Evolutionary conservation across 2,797 vertebrate genomes (phyloP), one percentile per base, ranked within the genome.

Genomic region (Chrysolophus pictus): DNA sequence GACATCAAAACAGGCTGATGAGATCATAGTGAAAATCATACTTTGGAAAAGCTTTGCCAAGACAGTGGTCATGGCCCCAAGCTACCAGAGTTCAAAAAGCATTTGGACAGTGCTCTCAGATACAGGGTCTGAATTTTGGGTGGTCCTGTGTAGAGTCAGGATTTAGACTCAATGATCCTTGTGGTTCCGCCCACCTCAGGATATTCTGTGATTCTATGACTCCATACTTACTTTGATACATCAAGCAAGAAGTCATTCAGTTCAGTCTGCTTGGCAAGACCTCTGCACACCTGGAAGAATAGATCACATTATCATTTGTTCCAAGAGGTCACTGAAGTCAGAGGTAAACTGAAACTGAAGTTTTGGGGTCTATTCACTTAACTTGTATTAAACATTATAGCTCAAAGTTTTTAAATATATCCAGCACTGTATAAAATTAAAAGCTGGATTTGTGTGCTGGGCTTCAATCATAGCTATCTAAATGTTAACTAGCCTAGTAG

Each of bases 171-270:
- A 29, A 10, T 53, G 26, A 53, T 29, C 28, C 53, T n/a, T 56
- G 53, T n/a, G 53, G 18, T 56, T 11, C 31, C 18, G 19, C 19
- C 19, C 31, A 56, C 11, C 7, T n/a, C 11, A 8, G 55, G 55
- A n/a, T 21, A 56, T 56, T 56, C 31, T 21, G 18, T n/a, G 31
- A n/a, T 56, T n/a, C 55, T n/a, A 19, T 56, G 53, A 55, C 55
- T 56, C 55, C 8, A 21, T 56, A 56, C 99, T 99, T 98, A 99
- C 99, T 99, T 99, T n/a, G 99, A 99, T 91, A 99, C 99, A 87
- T 99, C 99, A 93, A 99, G 98, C 73, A 99, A 98, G 97, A 99
- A 99, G 98, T 99, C 99, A 86, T 99, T 99, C 97, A 99, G 97
- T 94, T 99, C 99, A 14, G 99, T 99, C 98, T 99, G 99, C 95